A percentile compares a stretch with the other conserved stretches of the same genome.
Conservation (phyloP, 2,888 invertebrate genomes). For the Epistrophe grossulariae region DNA sequence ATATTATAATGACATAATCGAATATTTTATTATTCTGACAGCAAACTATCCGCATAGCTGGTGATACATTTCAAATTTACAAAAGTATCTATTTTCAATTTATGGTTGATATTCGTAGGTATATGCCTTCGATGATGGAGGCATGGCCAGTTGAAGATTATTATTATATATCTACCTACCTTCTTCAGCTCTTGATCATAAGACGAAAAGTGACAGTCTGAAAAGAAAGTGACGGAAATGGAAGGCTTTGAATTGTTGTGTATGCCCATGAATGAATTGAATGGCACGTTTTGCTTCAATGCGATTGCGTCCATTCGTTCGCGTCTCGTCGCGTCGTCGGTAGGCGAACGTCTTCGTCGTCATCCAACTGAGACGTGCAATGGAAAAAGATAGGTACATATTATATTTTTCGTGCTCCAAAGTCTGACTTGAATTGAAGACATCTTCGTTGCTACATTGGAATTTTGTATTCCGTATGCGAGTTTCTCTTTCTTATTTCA, state of each 20-base stretch:
- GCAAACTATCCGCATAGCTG: constrained; percentile 65
- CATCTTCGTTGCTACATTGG: background rate
- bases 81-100: constrained; percentile 47
- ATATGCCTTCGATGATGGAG: background rate
- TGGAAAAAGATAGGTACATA: constrained; percentile 21
- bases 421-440: constrained; percentile 36
- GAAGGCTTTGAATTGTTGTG: constrained; percentile 49
- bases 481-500: constrained; percentile 40
- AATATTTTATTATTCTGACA: constrained; percentile 63
- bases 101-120: constrained; percentile 12
- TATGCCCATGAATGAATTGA: constrained; percentile 50
- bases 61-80: constrained; percentile 63
- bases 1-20: constrained; percentile 65
- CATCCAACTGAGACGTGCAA: constrained; percentile 29
- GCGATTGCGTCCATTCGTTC: constrained; percentile 34
- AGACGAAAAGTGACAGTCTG: constrained; percentile 63
- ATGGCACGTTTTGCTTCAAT: constrained; percentile 59
- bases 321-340: constrained; percentile 4
- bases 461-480: constrained; percentile 54
- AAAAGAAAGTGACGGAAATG: constrained; percentile 74
- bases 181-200: constrained; percentile 37
- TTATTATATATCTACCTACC: background rate
- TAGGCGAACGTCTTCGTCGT: background rate
- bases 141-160: constrained; percentile 1
- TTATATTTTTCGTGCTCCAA: constrained; percentile 15